Percentiles rank a stretch among this genome's conserved stretches.
Conservation (phyloP, 1,140 invertebrate genomes). For the Gryon sp. region DNA sequence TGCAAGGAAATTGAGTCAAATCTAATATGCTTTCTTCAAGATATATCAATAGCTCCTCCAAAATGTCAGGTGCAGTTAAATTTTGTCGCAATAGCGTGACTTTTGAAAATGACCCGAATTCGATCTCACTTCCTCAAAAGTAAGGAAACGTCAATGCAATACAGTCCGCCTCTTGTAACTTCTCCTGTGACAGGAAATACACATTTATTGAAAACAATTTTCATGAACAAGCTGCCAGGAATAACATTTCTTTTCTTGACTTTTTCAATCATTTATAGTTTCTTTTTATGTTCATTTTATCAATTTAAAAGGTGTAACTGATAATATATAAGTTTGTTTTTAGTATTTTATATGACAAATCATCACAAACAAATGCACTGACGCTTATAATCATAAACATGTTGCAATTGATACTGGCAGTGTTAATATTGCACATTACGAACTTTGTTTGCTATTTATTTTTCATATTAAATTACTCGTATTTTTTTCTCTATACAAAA, state of each 20-base stretch:
- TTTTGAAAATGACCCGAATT: not conserved
- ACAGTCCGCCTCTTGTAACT: not conserved
- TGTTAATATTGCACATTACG: constrained; percentile 22
- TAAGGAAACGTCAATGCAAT: constrained; percentile 7
- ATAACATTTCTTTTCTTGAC: too few species aligned
- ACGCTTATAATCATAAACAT: too few species aligned
- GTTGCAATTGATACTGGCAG: constrained; percentile 31
- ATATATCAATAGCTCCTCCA: too few species aligned
- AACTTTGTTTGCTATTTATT: constrained; percentile 27
- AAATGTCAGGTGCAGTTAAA: not conserved
- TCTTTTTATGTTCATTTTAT: too few species aligned
- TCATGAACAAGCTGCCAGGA: not conserved
- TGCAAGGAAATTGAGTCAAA: too few species aligned
- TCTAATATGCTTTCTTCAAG: too few species aligned
- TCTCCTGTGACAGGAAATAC: constrained; percentile 29
- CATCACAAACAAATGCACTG: too few species aligned
- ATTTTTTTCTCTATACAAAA: not conserved
- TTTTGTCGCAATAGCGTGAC: not conserved
- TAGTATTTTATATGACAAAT: too few species aligned
- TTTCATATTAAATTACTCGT: constrained; percentile 1
- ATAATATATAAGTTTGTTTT: too few species aligned
- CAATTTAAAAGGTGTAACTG: too few species aligned
- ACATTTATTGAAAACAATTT: constrained; percentile 7
- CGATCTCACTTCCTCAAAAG: constrained; percentile 3
- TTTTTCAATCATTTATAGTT: too few species aligned